A percentile compares a stretch with the other conserved stretches of the same genome.
phyloP scores from a whole-genome alignment of 2,797 vertebrate species.

The Thalassophryne amazonica region DNA sequence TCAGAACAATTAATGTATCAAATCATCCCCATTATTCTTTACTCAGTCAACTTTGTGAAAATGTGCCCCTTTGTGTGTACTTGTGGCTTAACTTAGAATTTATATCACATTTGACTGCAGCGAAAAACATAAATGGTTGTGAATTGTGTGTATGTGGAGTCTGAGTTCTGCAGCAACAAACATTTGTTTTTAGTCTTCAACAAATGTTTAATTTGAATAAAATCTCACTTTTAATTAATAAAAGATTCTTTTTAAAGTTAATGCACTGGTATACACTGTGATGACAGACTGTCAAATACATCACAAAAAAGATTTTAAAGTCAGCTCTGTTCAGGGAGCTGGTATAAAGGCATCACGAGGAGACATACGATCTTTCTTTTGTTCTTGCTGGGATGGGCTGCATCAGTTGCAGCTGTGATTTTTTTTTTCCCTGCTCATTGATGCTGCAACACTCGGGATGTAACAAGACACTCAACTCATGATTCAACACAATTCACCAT shows the following conservation, averaged over 20 bases:
- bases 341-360: conserved; percentile 17
- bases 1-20: too few species aligned
- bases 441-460: conserved; percentile 20
- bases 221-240: too few species aligned
- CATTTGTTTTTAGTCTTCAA: too few species aligned
- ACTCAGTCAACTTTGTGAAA: not conserved
- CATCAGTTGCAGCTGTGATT: conserved; percentile 28
- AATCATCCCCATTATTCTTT: too few species aligned
- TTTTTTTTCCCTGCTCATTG: conserved; percentile 11
- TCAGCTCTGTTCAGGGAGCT: conserved; percentile 13
- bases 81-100: not conserved
- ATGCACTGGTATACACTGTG: conserved; percentile 3
- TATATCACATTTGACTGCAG: not conserved
- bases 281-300: conserved; percentile 14
- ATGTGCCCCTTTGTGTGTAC: not conserved
- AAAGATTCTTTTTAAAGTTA: too few species aligned
- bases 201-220: too few species aligned
- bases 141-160: not conserved
- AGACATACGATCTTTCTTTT: conserved; percentile 28
- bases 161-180: too few species aligned
- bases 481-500: too few species aligned
- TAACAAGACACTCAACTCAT: too few species aligned
- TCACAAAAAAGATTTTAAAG: conserved; percentile 20
- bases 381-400: conserved; percentile 32
- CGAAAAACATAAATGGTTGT: not conserved